Percentiles rank a stretch among this genome's conserved stretches.
These are phyloP conservation scores for Mylabris sibirica DNA, from an alignment of 2,888 invertebrate genomes.

Conservation along the genomic window DNA sequence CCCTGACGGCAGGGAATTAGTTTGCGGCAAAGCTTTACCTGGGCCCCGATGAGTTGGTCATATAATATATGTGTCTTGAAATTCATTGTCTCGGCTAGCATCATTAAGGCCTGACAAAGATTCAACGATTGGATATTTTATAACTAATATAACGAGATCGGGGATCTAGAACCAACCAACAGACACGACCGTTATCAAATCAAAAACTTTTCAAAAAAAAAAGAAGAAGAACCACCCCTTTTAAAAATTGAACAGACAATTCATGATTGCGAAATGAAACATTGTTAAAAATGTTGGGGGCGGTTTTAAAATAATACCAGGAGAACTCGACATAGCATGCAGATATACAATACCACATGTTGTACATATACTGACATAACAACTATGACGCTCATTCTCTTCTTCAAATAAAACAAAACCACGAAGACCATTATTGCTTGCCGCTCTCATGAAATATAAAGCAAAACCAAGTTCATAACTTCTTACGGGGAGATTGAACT, in stretches of 20 bases:
- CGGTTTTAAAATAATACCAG: constrained; percentile 27
- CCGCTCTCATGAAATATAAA: constrained; percentile 37
- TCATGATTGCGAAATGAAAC: constrained; percentile 11
- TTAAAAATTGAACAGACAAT: constrained; percentile 8
- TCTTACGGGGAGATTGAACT: constrained; percentile 37
- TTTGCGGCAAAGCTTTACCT: constrained; percentile 56
- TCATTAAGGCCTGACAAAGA: constrained; percentile 50
- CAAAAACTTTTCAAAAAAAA: not conserved
- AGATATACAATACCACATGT: constrained; percentile 16
- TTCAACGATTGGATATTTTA: constrained; percentile 51
- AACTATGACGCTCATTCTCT: constrained; percentile 32
- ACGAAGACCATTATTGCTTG: constrained; percentile 32
- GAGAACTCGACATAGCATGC: constrained; percentile 17
- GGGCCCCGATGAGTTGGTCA: constrained; percentile 49
- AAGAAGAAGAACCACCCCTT: not conserved
- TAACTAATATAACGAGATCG: constrained; percentile 53
- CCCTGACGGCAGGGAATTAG: constrained; percentile 59
- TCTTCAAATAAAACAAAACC: constrained; percentile 33
- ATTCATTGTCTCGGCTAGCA: constrained; percentile 52
- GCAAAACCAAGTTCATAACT: constrained; percentile 37
- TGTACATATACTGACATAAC: constrained; percentile 30
- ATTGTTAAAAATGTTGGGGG: constrained; percentile 8
- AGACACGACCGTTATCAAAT: constrained; percentile 10
- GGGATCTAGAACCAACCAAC: constrained; percentile 20
- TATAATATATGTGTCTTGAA: constrained; percentile 51